Base-by-base conservation (phyloP, 2,113 vertebrate species). In the Podarcis raffonei region DNA sequence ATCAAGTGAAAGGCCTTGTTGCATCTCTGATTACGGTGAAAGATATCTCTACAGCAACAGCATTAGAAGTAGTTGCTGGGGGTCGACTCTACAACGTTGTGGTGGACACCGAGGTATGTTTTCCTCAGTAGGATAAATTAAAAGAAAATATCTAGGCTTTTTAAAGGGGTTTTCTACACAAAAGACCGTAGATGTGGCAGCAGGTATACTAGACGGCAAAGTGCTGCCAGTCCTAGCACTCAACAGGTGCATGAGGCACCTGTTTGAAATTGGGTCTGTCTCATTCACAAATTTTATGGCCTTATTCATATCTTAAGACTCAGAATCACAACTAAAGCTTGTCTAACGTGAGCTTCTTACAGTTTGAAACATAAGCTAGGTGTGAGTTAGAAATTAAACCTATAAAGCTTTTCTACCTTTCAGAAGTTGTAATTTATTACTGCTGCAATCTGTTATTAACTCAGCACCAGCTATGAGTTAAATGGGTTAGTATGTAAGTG, bases 41-140 rank as follows among this genome's bases (percentile, higher is more conserved):
- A 66, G 97, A 99, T 9, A 87, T 94, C 42, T 97, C 97, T 42
- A 97, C 98, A 82, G 97, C 98, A 37, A 99, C 97, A 66, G 98
- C 98, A 30, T 95, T 99, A 87, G 98, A 99, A 97, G 97, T 97
- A 0, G 98, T 98, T 5, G 99, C 98, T 87, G 98, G 98, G 13
- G 98, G 98, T 1, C 97, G 98, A 13, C 98, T 99, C 35, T 99
- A 98, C 92, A 98, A 99, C 71, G 96, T 99, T 18, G 89, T 99
- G 32, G 99, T 99, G 12, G 98, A 99, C 95, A 98, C 98, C 18
- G 99, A 99, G 98, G 99, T 99, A 90, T 79, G 95, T 84, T 62
- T 84, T 18, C 78, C 84, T 37, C 59, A 62, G 7, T 62, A 62
- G 59, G 3, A 16, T n/a, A 5, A n/a, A 39, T 57, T 68, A 18